Percentiles rank a stretch among this genome's conserved stretches.
Evolutionary conservation across 2,888 invertebrate genomes (phyloP).

Genomic region (Operophtera brumata): DNA sequence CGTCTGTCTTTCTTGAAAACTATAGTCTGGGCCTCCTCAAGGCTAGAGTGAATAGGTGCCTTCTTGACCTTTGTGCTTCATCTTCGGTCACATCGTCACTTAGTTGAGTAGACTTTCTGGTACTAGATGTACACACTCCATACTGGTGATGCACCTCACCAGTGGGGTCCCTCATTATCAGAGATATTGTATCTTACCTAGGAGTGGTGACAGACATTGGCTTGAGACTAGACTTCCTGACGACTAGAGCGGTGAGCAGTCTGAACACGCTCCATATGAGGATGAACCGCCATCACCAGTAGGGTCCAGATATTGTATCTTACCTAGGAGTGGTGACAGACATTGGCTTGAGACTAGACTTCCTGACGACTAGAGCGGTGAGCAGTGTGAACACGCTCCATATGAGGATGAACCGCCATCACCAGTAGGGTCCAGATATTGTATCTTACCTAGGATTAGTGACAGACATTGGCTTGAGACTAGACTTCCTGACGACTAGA

Average conservation of each 20-base stretch:
- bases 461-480: constrained; percentile 90
- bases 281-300: constrained; percentile 93
- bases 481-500: too few species aligned
- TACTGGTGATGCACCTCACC: too few species aligned
- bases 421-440: constrained; percentile 52
- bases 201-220: constrained; percentile 96
- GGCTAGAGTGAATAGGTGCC: too few species aligned
- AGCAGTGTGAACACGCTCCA: constrained; percentile 95
- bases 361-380: constrained; percentile 91
- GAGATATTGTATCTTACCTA: constrained; percentile 81
- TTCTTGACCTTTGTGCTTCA: too few species aligned
- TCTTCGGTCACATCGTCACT: too few species aligned
- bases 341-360: constrained; percentile 93
- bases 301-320: not conserved
- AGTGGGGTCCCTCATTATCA: too few species aligned
- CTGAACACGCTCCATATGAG: constrained; percentile 95
- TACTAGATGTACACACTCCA: too few species aligned
- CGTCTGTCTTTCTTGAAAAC: too few species aligned
- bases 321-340: constrained; percentile 96
- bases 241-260: constrained; percentile 90
- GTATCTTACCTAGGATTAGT: constrained; percentile 92
- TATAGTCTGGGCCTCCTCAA: too few species aligned
- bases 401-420: constrained; percentile 95
- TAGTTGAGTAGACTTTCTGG: too few species aligned
- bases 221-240: constrained; percentile 91